Conservation (phyloP, 64 coral and sea anemone species). For the Montipora foliosa region DNA sequence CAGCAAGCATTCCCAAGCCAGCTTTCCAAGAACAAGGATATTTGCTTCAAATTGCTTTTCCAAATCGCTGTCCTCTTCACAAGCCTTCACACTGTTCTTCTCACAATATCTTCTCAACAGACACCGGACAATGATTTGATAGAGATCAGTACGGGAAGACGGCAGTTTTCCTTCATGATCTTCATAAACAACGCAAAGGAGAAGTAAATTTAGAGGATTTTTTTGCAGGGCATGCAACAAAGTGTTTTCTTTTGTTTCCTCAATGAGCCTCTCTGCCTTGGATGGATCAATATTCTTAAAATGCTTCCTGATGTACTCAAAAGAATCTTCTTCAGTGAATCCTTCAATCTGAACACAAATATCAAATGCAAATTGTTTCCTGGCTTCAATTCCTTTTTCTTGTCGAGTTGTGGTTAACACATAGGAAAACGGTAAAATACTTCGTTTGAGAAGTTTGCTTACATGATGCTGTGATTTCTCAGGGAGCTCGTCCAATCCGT, state of each 20-base stretch:
- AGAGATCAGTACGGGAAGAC: too few relatives aligned
- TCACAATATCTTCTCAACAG: too few relatives aligned
- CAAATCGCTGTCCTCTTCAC: too few relatives aligned
- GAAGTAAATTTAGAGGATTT: too few relatives aligned
- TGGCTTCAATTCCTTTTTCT: constrained; percentile 33
- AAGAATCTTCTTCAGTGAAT: not conserved
- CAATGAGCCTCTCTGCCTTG: not conserved
- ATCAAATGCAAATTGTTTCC: not conserved
- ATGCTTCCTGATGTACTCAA: not conserved
- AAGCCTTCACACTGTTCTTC: too few relatives aligned
- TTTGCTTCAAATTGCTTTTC: too few relatives aligned
- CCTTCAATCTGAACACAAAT: constrained; percentile 4
- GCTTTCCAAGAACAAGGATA: too few relatives aligned
- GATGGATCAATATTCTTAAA: not conserved
- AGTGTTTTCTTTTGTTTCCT: not conserved
- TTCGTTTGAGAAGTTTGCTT: not conserved
- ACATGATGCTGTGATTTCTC: not conserved
- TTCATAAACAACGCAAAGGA: too few relatives aligned
- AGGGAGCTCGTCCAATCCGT: constrained; percentile 41
- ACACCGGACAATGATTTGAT: too few relatives aligned
- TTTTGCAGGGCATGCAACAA: not conserved
- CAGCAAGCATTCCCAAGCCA: too few relatives aligned
- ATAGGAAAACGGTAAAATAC: constrained; percentile 15
- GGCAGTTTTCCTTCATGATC: too few relatives aligned
- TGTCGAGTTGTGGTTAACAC: constrained; percentile 35